A percentile compares a stretch with the other conserved stretches of the same genome.
phyloP scores from a whole-genome alignment of 2,113 vertebrate genomes.

The Sterna hirundo region DNA sequence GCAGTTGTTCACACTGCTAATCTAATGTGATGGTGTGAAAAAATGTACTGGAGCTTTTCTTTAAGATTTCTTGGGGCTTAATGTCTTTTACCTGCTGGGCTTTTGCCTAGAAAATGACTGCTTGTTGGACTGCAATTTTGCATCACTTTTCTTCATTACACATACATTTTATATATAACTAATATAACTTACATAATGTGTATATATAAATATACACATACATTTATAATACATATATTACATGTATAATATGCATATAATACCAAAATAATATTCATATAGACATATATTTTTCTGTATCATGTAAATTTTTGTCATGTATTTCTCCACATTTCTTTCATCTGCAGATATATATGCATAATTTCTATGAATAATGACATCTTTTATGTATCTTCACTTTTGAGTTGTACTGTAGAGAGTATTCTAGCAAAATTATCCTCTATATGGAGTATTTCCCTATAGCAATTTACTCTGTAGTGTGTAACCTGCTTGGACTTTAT shows the following conservation, averaged over 20 bases:
- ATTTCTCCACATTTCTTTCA: background rate
- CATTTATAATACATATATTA: background rate
- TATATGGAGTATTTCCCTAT: background rate
- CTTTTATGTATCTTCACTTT: background rate
- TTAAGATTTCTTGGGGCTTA: background rate
- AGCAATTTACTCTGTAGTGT: background rate
- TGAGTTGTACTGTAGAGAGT: background rate
- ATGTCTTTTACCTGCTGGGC: background rate
- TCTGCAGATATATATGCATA: background rate
- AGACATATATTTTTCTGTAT: background rate
- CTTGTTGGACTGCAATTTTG: background rate
- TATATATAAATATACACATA: background rate
- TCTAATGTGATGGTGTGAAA: constrained; percentile 12
- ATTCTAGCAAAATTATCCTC: background rate
- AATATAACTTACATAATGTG: background rate
- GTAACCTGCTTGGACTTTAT: background rate
- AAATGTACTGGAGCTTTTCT: background rate
- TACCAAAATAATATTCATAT: background rate
- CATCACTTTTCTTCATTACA: background rate
- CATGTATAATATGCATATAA: background rate
- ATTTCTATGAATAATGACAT: background rate
- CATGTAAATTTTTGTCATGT: background rate
- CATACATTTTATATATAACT: background rate
- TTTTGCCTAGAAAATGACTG: background rate
- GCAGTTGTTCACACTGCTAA: background rate